Evolutionary conservation across 2,113 vertebrate genomes (phyloP), one percentile per base, ranked within the genome.

Genomic region (Theropithecus gelada): DNA sequence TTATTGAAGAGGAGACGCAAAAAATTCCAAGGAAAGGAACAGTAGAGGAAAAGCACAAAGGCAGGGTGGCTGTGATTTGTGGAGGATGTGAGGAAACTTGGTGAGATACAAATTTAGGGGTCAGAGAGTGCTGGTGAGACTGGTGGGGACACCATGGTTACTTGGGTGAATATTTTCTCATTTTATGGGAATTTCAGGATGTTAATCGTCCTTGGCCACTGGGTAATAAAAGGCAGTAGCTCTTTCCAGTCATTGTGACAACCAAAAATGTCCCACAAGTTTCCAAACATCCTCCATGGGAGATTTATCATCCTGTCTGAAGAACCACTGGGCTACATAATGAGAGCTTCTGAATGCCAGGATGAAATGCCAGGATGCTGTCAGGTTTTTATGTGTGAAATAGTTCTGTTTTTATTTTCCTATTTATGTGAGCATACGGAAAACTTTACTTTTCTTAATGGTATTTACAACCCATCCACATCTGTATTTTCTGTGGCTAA

Each of bases 401-500:
- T 45, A n/a, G 50, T 82, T 95, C 32, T 91, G 85, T 50, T 93
- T 96, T 93, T 72, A 94, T 88, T 82, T 95, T 68, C 32, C 52
- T 40, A 30, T 40, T 80, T 50, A 70, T 61, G 35, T 50, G 89
- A 59, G n/a, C 9, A 72, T 43, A 35, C 50, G 0, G 93, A 85
- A 90, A 50, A 82, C 30, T 68, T 88, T 45, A 35, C 68, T 95
- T 76, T 95, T 82, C 50, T 87, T 76, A 22, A 16, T 12, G 40
- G 40, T 89, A 27, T 76, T 83, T 88, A 61, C 13, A 75, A 43
- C 27, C 83, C 27, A 75, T 59, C n/a, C 43, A 76, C 6, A 35
- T 86, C 35, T 40, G 86, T 94, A 6, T 97, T 95, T 68, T 94
- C 81, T 96, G 88, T 88, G 38, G 73, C 64, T 59, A 81, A 94